Evolutionary conservation across 2,113 vertebrate genomes (phyloP).

Genomic region (Martes martes): DNA sequence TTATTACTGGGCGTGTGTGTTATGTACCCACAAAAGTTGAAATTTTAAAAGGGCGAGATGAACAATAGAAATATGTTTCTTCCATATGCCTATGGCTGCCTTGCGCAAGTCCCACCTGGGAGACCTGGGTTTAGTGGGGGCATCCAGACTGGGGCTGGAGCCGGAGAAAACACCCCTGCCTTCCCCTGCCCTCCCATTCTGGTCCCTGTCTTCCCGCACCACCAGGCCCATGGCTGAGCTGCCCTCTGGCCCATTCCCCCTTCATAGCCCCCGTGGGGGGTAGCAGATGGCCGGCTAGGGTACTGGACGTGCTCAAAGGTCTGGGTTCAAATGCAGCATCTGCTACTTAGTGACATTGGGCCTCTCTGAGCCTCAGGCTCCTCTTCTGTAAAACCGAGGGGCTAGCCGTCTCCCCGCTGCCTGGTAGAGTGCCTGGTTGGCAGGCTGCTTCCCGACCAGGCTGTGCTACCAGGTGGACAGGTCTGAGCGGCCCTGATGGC

Average conservation of each 20-base stretch:
- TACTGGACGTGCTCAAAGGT: not conserved
- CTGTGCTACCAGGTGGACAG: not conserved
- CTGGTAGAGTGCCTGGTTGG: not conserved
- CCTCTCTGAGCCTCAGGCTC: not conserved
- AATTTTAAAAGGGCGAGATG: not conserved
- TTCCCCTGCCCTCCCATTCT: not conserved
- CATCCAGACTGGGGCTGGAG: not conserved
- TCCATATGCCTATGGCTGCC: accelerated
- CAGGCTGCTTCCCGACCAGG: not conserved
- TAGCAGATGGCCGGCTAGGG: not conserved
- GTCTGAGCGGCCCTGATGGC: too few relatives aligned
- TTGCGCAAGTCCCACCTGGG: accelerated
- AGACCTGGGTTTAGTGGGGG: not conserved
- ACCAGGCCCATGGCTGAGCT: not conserved
- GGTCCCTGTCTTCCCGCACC: accelerated
- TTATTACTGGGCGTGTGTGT: not conserved
- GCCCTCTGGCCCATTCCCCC: not conserved
- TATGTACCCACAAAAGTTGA: not conserved
- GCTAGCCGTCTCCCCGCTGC: not conserved
- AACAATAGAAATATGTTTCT: not conserved
- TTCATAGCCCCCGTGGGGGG: not conserved
- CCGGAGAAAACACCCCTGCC: not conserved
- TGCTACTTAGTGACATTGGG: not conserved
- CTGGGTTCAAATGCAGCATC: not conserved
- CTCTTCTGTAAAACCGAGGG: not conserved